Conservation (phyloP, 2,888 invertebrate genomes). For the Alsophila aescularia region DNA sequence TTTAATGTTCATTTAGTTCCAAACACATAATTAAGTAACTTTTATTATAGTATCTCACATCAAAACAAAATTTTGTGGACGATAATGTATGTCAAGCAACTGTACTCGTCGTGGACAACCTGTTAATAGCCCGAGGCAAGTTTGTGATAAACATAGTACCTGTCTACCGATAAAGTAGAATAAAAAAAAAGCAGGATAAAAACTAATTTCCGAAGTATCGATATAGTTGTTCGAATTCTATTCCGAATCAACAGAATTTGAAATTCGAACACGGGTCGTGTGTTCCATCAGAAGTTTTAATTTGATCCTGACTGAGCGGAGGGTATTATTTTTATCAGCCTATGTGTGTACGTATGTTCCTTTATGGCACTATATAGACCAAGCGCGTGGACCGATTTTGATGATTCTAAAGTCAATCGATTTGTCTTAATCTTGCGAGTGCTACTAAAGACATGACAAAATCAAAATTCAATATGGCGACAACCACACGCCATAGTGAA, state of each 20-base stretch:
- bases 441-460: no score
- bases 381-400: no score
- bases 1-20: no score
- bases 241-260: slow-evolving; percentile 43
- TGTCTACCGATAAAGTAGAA: slow-evolving; percentile 10
- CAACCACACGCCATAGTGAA: no score
- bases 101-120: slow-evolving; percentile 68
- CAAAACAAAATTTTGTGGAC: slow-evolving; percentile 45
- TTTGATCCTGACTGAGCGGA: no score
- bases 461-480: no score
- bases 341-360: no score
- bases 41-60: slow-evolving; percentile 24
- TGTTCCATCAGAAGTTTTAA: slow-evolving; percentile 47
- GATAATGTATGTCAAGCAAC: slow-evolving; percentile 67
- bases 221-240: not conserved
- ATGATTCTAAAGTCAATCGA: no score
- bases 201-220: not conserved
- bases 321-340: no score
- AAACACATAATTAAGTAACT: not conserved
- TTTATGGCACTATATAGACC: no score
- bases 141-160: slow-evolving; percentile 29
- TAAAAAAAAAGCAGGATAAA: not conserved
- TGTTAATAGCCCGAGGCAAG: slow-evolving; percentile 46
- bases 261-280: slow-evolving; percentile 40
- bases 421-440: no score